phyloP scores from a whole-genome alignment of 2,113 vertebrate genomes.

The Phocoena phocoena region DNA sequence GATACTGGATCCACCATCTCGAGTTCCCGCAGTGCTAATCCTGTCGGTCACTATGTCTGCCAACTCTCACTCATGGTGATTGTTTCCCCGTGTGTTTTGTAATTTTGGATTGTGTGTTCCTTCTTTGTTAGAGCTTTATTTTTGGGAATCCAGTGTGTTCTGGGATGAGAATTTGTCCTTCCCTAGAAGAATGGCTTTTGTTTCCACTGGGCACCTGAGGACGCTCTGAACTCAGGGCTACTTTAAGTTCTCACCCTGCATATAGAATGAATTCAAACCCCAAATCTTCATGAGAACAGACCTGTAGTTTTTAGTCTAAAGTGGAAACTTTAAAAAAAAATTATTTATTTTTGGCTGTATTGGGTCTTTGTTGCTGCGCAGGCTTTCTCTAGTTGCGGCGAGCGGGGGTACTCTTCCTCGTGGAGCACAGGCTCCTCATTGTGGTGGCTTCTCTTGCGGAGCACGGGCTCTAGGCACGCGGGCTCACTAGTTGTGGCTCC shows the following conservation, averaged over 20 bases:
- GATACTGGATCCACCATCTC: rapidly evolving
- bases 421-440: too few species aligned
- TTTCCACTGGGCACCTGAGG: neutral
- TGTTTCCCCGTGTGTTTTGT: neutral
- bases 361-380: too few species aligned
- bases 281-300: neutral
- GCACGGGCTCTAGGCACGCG: too few species aligned
- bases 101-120: neutral
- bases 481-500: too few species aligned
- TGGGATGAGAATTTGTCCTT: neutral
- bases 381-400: too few species aligned
- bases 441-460: too few species aligned
- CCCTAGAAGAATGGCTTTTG: neutral
- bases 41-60: rapidly evolving
- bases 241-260: too few species aligned
- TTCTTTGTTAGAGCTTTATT: neutral
- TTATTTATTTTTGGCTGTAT: too few species aligned
- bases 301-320: neutral
- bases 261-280: neutral
- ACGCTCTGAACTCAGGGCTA: neutral
- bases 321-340: neutral
- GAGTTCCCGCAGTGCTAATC: neutral
- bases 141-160: neutral
- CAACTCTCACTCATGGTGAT: rapidly evolving
- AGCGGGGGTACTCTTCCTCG: too few species aligned